These are phyloP conservation scores for Coenobita brevimanus DNA, from an alignment of 1,140 invertebrate genomes.

Conservation along the genomic window DNA sequence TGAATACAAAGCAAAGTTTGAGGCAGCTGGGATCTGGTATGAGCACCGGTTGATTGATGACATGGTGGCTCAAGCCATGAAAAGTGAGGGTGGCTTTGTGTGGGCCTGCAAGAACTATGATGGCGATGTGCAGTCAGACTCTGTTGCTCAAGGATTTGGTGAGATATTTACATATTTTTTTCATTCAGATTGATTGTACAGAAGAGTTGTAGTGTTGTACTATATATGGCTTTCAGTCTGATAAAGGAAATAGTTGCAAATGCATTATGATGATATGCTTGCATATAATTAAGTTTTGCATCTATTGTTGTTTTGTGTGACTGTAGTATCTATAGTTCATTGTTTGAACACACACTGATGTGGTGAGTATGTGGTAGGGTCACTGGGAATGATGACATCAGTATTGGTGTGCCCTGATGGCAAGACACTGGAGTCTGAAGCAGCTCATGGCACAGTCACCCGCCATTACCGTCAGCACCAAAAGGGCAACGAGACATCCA, in stretches of 20 bases:
- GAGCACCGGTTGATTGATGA: slow-evolving; percentile 96
- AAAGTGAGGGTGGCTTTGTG: slow-evolving; percentile 98
- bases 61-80: slow-evolving; percentile 99
- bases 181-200: too few relatives aligned
- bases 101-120: slow-evolving; percentile 99
- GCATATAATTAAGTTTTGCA: too few relatives aligned
- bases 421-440: slow-evolving; percentile 92
- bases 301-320: too few relatives aligned
- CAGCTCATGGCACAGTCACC: slow-evolving; percentile 93
- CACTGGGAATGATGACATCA: slow-evolving; percentile 93
- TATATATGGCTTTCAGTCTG: too few relatives aligned
- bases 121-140: slow-evolving; percentile 98
- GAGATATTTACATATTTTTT: too few relatives aligned
- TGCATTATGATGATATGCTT: too few relatives aligned
- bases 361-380: slow-evolving; percentile 76
- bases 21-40: slow-evolving; percentile 88
- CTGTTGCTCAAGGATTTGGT: slow-evolving; percentile 95
- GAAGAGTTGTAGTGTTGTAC: too few relatives aligned
- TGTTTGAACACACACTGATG: slow-evolving; percentile 3
- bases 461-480: slow-evolving; percentile 89
- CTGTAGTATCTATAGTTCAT: too few relatives aligned
- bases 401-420: slow-evolving; percentile 94
- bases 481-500: slow-evolving; percentile 84
- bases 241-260: too few relatives aligned
- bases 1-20: slow-evolving; percentile 85